Conservation (phyloP, 2,797 vertebrate genomes). For the Rhabdomys pumilio region DNA sequence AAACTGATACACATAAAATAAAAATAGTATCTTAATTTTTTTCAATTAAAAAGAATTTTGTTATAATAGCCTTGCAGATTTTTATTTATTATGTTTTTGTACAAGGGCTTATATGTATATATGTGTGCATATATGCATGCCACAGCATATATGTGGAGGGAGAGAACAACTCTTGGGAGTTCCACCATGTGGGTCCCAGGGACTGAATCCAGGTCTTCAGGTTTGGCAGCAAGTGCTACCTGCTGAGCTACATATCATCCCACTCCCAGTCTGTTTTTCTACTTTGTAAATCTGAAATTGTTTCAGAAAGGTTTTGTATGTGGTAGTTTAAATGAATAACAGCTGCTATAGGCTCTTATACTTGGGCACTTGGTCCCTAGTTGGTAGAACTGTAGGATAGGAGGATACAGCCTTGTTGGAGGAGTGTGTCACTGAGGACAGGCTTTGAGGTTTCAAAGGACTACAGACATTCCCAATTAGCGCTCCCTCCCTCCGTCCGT, state of each 20-base stretch:
- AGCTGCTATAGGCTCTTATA: no score
- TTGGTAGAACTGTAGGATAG: not conserved
- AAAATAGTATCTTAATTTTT: not conserved
- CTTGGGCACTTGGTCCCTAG: not conserved
- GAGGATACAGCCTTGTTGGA: not conserved
- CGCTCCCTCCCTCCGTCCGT: no score
- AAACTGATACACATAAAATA: not conserved
- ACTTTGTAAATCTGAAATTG: not conserved
- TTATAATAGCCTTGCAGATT: conserved; percentile 1
- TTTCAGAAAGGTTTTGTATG: conserved; percentile 7
- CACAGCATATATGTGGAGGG: not conserved
- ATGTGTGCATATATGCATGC: not conserved
- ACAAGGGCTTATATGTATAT: not conserved
- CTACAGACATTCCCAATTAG: not conserved
- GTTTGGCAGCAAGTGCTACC: not conserved
- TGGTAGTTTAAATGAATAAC: not conserved
- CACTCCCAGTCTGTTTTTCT: not conserved
- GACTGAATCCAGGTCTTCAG: not conserved
- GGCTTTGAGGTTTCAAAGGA: not conserved
- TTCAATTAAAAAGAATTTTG: not conserved
- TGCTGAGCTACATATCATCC: not conserved
- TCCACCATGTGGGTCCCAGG: not conserved
- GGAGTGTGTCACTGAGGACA: not conserved
- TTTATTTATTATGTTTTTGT: not conserved
- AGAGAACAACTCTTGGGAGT: not conserved